Base-by-base conservation (phyloP, 2,113 vertebrate genomes). In the Syngnathoides biaculeatus region DNA sequence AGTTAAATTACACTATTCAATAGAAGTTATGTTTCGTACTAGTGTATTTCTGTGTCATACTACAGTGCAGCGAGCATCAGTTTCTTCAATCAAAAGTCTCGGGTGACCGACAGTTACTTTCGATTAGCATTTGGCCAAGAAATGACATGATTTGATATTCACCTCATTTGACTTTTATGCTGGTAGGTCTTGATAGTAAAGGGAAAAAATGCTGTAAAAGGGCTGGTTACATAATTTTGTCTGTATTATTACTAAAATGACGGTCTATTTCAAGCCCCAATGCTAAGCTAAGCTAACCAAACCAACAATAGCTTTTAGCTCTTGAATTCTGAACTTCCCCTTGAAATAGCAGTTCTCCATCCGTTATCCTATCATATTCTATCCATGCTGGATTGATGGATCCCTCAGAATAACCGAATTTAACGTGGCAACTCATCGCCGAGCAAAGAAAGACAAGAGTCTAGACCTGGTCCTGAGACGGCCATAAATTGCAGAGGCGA, bases 401-500 rank as follows among this genome's bases (percentile, higher is more conserved):
- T 74, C 8, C 13, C 60, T n/a, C 56, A 47, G n/a, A 79, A 77
- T 59, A 71, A 72, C 19, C 48, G 48, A 70, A 66, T 78, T 71
- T 69, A 62, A 77, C 39, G 8, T 17, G 70, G 35, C 59, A 73
- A 53, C 57, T 78, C 24, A 72, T 67, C 67, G 22, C 60, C 69
- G 52, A 72, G 70, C 64, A 66, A 73, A 81, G 72, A 73, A 64
- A 72, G 13, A 79, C 64, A 39, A 64, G 66, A 68, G 61, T 55
- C 67, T 30, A 59, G 60, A 70, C 61, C 42, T 27, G 57, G 64
- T 81, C 79, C 68, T 69, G 35, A 27, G 73, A 75, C n/a, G 79
- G 79, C 78, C 73, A 74, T 88, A 88, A 87, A 86, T 88, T 83
- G 73, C 71, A 8, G 38, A 70, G 64, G 24, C 72, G 73, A 74